Percentiles rank a stretch among this genome's conserved stretches.
Conservation (phyloP, 1,140 invertebrate genomes). For the Neodiprion fabricii region DNA sequence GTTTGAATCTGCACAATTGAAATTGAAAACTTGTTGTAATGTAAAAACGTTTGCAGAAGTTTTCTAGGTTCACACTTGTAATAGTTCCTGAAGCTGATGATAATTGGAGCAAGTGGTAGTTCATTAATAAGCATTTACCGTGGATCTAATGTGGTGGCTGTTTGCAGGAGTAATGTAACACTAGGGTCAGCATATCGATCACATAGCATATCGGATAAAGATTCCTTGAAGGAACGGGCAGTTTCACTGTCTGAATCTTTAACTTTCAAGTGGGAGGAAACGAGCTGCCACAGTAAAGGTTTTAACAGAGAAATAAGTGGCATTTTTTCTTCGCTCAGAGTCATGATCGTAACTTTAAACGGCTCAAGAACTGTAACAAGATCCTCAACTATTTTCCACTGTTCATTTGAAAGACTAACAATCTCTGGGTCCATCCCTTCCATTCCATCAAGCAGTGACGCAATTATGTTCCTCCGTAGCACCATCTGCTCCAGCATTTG, state of each 20-base stretch:
- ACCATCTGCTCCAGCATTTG: constrained; percentile 62
- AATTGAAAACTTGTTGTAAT: not conserved
- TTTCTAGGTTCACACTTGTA: not conserved
- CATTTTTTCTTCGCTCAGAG: constrained; percentile 63
- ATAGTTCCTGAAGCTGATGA: not conserved
- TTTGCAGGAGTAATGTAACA: constrained; percentile 58
- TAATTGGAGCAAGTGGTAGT: too few species aligned
- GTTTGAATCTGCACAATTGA: constrained; percentile 54
- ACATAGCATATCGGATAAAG: constrained; percentile 56
- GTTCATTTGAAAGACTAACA: constrained; percentile 50
- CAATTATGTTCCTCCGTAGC: constrained; percentile 48
- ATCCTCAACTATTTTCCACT: constrained; percentile 62
- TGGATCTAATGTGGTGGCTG: constrained; percentile 63
- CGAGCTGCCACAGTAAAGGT: constrained; percentile 63
- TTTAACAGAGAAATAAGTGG: constrained; percentile 64
- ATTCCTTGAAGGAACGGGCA: constrained; percentile 54
- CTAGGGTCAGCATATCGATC: constrained; percentile 56
- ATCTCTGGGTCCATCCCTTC: constrained; percentile 47
- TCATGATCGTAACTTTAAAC: constrained; percentile 66
- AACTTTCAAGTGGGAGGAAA: constrained; percentile 61
- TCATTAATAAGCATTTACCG: constrained; percentile 41
- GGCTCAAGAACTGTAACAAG: constrained; percentile 61
- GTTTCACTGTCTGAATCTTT: constrained; percentile 56
- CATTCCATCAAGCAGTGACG: constrained; percentile 47
- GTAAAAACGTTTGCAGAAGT: not conserved